A percentile compares a stretch with the other conserved stretches of the same genome.
phyloP scores from a whole-genome alignment of 2,113 vertebrate genomes.

The Riparia riparia region DNA sequence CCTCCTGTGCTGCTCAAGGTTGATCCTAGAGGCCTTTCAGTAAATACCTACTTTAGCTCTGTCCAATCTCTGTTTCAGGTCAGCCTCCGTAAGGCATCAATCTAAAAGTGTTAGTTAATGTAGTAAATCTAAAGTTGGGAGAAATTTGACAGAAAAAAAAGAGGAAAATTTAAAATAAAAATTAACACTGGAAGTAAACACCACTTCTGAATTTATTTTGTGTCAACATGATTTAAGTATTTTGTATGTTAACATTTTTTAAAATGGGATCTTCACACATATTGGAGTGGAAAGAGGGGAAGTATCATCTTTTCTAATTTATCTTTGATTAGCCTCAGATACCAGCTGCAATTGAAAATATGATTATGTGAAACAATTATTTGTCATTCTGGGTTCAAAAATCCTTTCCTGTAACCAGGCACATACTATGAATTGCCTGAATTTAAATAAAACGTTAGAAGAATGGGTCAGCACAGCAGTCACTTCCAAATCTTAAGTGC shows the following conservation, averaged over 20 bases:
- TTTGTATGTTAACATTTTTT: neutral
- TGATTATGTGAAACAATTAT: neutral
- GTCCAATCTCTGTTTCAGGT: too few relatives aligned
- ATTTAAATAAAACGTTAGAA: neutral
- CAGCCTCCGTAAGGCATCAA: too few relatives aligned
- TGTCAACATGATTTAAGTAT: neutral
- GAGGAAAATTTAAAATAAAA: neutral
- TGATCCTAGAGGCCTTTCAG: too few relatives aligned
- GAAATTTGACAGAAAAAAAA: neutral
- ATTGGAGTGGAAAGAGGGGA: neutral
- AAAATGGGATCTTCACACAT: neutral
- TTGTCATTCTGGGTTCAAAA: neutral
- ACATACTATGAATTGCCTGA: neutral
- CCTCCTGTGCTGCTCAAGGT: too few relatives aligned
- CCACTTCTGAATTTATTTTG: neutral
- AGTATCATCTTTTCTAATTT: neutral
- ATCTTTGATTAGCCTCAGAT: neutral
- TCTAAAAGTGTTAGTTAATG: neutral
- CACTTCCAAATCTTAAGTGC: neutral
- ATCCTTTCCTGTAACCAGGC: neutral
- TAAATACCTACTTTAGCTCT: too few relatives aligned
- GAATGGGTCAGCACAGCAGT: neutral
- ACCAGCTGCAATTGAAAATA: neutral
- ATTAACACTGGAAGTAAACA: neutral
- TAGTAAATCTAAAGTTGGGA: neutral